Evolutionary conservation across 2,888 invertebrate genomes (phyloP).

Genomic region (Caenorhabditis panamensis): DNA sequence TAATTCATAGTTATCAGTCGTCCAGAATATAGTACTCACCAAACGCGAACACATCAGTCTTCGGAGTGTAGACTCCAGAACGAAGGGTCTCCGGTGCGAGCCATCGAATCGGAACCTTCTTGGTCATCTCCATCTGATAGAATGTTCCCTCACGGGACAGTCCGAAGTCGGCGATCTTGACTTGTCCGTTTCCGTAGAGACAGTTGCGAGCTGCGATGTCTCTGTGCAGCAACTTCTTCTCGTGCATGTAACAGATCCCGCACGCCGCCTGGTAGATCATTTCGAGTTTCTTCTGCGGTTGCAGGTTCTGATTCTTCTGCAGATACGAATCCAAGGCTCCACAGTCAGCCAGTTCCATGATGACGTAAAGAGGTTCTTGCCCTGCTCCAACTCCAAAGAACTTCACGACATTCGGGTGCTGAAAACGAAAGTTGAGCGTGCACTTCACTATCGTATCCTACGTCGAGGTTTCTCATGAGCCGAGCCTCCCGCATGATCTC

Average conservation of each 20-base stretch:
- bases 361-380: constrained; percentile 72
- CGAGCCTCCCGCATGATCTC: constrained; percentile 75
- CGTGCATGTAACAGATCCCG: constrained; percentile 72
- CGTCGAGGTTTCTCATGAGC: constrained; percentile 69
- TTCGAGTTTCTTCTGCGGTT: constrained; percentile 61
- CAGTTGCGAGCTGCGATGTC: constrained; percentile 70
- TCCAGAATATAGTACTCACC: no score
- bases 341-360: constrained; percentile 70
- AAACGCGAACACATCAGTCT: constrained; percentile 70
- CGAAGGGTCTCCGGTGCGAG: constrained; percentile 68
- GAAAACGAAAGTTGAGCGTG: constrained; percentile 24
- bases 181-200: constrained; percentile 65
- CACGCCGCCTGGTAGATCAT: constrained; percentile 72
- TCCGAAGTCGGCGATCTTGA: constrained; percentile 69
- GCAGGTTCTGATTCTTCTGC: constrained; percentile 60
- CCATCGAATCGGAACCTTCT: constrained; percentile 70
- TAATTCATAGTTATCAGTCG: no score
- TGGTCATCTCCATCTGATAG: constrained; percentile 66
- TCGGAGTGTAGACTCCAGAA: constrained; percentile 57
- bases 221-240: constrained; percentile 67
- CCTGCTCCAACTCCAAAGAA: constrained; percentile 72
- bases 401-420: constrained; percentile 72
- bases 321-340: constrained; percentile 72
- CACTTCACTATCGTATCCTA: constrained; percentile 11
- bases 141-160: constrained; percentile 64